A percentile compares a stretch with the other conserved stretches of the same genome.
Conservation (phyloP, 2,113 vertebrate species). For the Brevimyrus niger region DNA sequence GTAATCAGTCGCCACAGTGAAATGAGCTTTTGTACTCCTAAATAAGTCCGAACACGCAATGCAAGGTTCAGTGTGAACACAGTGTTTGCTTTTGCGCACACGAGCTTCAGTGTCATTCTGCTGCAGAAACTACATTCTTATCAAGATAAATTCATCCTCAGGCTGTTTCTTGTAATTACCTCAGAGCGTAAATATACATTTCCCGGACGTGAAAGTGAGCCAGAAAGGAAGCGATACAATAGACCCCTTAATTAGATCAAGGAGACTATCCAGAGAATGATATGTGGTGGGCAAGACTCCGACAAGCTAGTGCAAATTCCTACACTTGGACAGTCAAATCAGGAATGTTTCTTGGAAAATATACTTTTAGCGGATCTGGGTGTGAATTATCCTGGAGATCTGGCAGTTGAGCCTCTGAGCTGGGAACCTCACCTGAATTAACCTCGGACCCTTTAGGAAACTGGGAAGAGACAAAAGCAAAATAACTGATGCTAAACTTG, state of each 20-base stretch:
- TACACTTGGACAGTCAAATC: neutral
- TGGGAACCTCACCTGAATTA: neutral
- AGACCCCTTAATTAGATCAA: conserved; percentile 43
- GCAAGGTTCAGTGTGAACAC: neutral
- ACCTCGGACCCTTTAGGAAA: neutral
- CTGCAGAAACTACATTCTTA: neutral
- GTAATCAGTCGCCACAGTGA: neutral
- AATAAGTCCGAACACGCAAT: neutral
- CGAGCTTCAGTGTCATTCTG: neutral
- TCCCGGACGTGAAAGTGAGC: conserved; percentile 27
- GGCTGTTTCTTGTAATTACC: conserved; percentile 32
- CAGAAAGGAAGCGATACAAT: conserved; percentile 44
- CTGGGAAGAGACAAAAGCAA: neutral
- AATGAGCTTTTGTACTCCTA: neutral
- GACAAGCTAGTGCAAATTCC: neutral
- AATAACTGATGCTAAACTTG: neutral
- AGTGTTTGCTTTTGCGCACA: neutral
- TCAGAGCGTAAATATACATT: conserved; percentile 31
- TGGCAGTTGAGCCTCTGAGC: neutral
- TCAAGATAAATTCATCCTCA: conserved; percentile 1
- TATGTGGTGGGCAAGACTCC: conserved; percentile 10
- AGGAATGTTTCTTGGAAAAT: neutral
- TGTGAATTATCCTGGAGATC: neutral
- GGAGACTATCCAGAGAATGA: conserved; percentile 17
- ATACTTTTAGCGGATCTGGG: neutral